Percentiles rank a stretch among this genome's conserved stretches.
Conservation (phyloP, 2,797 vertebrate genomes). For the Erethizon dorsatum region DNA sequence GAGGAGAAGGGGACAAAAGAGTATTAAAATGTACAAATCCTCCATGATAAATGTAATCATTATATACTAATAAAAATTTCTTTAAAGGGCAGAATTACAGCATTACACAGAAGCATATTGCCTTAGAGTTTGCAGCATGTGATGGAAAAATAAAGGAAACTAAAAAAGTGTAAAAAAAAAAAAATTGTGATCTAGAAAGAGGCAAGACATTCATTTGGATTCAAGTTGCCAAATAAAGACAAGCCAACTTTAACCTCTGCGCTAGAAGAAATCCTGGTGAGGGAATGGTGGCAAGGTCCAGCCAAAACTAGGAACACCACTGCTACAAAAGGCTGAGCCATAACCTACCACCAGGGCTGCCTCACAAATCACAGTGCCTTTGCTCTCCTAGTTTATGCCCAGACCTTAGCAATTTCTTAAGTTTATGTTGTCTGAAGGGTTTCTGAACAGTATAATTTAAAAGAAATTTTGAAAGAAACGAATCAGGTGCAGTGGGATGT, state of each 20-base stretch:
- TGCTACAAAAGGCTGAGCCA: conserved; percentile 50
- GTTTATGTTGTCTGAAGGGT: conserved; percentile 76
- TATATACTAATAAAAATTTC: neutral
- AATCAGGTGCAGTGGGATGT: neutral
- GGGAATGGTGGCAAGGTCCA: neutral
- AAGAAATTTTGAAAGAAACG: conserved; percentile 72
- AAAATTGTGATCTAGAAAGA: neutral
- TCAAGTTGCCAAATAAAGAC: conserved; percentile 78
- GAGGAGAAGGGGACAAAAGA: neutral
- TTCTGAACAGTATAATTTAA: conserved; percentile 75
- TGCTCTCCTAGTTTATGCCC: conserved; percentile 77
- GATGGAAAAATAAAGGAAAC: neutral
- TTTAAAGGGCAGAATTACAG: neutral
- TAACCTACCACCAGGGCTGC: neutral
- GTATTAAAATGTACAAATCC: neutral
- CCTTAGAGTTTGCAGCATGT: neutral
- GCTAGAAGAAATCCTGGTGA: conserved; percentile 53
- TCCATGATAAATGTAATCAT: neutral
- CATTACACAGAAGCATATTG: neutral
- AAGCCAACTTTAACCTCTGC: conserved; percentile 61
- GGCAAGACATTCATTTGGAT: conserved; percentile 39
- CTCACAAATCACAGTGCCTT: conserved; percentile 46
- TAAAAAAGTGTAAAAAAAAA: neutral
- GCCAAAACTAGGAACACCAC: neutral
- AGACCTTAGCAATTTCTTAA: conserved; percentile 79